phyloP scores from a whole-genome alignment of 2,888 invertebrate genomes.

The Tenthredo mesomela region DNA sequence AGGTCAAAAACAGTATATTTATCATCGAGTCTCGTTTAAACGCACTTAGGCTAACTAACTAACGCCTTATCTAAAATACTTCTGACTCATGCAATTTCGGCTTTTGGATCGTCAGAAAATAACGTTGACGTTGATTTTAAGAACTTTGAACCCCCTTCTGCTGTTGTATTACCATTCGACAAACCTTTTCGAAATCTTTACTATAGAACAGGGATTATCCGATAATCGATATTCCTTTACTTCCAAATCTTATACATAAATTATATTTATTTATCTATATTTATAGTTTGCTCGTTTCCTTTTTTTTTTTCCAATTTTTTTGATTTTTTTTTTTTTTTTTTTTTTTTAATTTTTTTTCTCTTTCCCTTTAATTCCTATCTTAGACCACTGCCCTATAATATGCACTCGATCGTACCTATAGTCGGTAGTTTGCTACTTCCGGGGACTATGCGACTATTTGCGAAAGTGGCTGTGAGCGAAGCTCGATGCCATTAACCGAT shows the following conservation, averaged over 20 bases:
- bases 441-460: slow-evolving; percentile 6
- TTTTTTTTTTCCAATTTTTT: background rate
- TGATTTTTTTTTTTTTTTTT: too few species aligned
- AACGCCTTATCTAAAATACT: background rate
- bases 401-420: background rate
- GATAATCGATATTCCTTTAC: background rate
- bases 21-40: background rate
- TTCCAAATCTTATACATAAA: background rate
- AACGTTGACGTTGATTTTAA: background rate
- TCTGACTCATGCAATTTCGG: background rate
- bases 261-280: too few species aligned
- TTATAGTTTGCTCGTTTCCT: too few species aligned
- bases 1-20: background rate
- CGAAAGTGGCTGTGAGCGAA: slow-evolving; percentile 44
- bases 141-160: background rate
- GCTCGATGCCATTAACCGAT: slow-evolving; percentile 37
- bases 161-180: background rate
- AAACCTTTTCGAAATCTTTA: background rate
- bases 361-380: background rate
- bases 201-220: background rate
- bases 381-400: background rate
- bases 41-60: slow-evolving; percentile 3
- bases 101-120: background rate
- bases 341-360: background rate
- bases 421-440: slow-evolving; percentile 53